A percentile compares a stretch with the other conserved stretches of the same genome.
phyloP scores from a whole-genome alignment of 2,888 invertebrate species.

The Tetanocera ferruginea region DNA sequence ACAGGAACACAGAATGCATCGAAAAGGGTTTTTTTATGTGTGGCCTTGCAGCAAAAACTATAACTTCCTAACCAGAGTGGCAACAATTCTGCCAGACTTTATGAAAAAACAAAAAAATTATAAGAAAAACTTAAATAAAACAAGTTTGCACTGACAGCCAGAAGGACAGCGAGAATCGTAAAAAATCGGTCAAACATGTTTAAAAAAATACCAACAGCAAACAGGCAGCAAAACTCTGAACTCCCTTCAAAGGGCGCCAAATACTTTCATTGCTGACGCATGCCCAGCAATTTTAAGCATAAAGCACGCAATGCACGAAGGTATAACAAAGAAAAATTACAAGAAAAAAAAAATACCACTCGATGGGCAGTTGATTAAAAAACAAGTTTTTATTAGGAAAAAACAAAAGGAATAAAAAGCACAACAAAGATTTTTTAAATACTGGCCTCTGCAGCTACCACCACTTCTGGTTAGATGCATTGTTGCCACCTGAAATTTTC shows the following conservation, averaged over 20 bases:
- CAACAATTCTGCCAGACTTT: not conserved
- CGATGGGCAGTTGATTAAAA: not conserved
- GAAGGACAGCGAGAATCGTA: not conserved
- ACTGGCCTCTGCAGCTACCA: too few species aligned
- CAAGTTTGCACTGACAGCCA: not conserved
- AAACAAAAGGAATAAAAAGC: too few species aligned
- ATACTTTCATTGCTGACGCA: not conserved
- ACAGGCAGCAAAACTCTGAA: constrained; percentile 12
- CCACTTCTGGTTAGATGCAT: too few species aligned
- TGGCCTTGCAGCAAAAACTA: not conserved
- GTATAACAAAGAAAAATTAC: not conserved
- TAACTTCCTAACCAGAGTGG: too few species aligned
- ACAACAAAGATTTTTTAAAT: too few species aligned
- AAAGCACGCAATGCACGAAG: not conserved
- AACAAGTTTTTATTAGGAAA: not conserved
- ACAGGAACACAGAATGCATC: constrained; percentile 56
- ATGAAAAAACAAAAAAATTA: not conserved
- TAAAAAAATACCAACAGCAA: not conserved
- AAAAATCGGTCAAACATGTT: not conserved
- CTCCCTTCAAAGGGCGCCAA: constrained; percentile 14
- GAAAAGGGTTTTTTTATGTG: constrained; percentile 14
- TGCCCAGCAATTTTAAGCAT: not conserved
- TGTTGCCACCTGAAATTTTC: too few species aligned
- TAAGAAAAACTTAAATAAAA: not conserved
- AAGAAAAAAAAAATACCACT: too few species aligned